These are phyloP conservation scores for Pomatorhinus ruficollis DNA, from an alignment of 2,113 vertebrate species.

Conservation along the genomic window DNA sequence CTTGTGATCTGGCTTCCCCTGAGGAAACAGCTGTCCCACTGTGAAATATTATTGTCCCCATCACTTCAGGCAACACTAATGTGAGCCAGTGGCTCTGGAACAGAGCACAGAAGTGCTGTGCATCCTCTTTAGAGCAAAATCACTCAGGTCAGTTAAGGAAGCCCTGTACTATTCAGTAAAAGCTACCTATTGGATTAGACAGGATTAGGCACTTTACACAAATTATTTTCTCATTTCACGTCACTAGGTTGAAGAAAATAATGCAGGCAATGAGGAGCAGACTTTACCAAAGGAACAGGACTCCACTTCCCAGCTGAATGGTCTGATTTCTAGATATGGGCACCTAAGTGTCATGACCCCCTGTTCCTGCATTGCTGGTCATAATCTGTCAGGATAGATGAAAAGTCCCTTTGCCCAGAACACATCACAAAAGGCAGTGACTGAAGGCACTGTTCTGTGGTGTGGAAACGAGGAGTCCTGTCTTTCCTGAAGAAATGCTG, in stretches of 20 bases:
- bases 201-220: background rate
- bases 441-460: background rate
- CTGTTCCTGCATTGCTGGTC: background rate
- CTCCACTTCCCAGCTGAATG: background rate
- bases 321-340: background rate
- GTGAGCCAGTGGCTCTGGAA: background rate
- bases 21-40: background rate
- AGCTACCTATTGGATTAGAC: background rate
- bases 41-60: background rate
- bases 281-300: background rate
- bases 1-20: background rate
- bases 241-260: background rate
- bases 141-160: background rate
- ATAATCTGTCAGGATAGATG: background rate
- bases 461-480: background rate
- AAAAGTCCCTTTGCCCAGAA: background rate
- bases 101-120: rapidly evolving
- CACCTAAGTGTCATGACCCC: background rate
- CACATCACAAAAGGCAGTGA: background rate
- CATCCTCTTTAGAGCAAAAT: background rate
- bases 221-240: background rate
- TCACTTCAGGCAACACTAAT: background rate
- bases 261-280: background rate
- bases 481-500: background rate
- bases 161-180: background rate